Percentiles rank a stretch among this genome's conserved stretches.
These are phyloP conservation scores for Odontamblyopus lacepedii DNA, from an alignment of 2,797 vertebrate species.

Conservation along the genomic window DNA sequence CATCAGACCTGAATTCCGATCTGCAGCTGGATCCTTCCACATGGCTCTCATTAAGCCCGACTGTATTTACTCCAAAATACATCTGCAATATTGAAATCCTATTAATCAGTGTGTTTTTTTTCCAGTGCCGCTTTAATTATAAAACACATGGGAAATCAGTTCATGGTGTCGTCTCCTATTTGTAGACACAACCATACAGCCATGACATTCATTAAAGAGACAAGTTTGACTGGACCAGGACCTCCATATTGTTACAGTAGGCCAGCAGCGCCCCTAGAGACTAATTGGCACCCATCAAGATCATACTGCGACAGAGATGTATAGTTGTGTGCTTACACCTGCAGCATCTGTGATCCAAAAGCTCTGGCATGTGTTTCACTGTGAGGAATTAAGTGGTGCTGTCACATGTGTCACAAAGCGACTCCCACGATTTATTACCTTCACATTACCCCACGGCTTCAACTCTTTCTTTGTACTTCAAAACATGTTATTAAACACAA, in stretches of 20 bases:
- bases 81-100: slow-evolving; percentile 77
- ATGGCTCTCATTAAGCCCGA: slow-evolving; percentile 80
- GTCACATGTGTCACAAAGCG: slow-evolving; percentile 27
- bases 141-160: slow-evolving; percentile 72
- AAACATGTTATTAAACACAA: slow-evolving; percentile 17
- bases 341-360: slow-evolving; percentile 36
- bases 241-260: slow-evolving; percentile 48
- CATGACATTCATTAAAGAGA: slow-evolving; percentile 75
- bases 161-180: slow-evolving; percentile 79
- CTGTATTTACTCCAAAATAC: slow-evolving; percentile 78
- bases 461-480: slow-evolving; percentile 12
- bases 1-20: slow-evolving; percentile 70
- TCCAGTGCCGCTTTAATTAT: slow-evolving; percentile 81
- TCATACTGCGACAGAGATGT: slow-evolving; percentile 23
- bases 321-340: slow-evolving; percentile 25
- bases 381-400: slow-evolving; percentile 30
- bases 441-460: slow-evolving; percentile 6
- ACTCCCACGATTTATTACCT: slow-evolving; percentile 32
- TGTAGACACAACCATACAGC: slow-evolving; percentile 71
- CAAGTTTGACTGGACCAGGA: slow-evolving; percentile 44
- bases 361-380: slow-evolving; percentile 36
- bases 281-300: slow-evolving; percentile 55
- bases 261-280: slow-evolving; percentile 41
- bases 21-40: slow-evolving; percentile 79
- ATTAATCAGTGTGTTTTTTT: slow-evolving; percentile 77